These are phyloP conservation scores for Melanotaenia pygmaea DNA, from an alignment of 2,797 vertebrate species.

Conservation along the genomic window DNA sequence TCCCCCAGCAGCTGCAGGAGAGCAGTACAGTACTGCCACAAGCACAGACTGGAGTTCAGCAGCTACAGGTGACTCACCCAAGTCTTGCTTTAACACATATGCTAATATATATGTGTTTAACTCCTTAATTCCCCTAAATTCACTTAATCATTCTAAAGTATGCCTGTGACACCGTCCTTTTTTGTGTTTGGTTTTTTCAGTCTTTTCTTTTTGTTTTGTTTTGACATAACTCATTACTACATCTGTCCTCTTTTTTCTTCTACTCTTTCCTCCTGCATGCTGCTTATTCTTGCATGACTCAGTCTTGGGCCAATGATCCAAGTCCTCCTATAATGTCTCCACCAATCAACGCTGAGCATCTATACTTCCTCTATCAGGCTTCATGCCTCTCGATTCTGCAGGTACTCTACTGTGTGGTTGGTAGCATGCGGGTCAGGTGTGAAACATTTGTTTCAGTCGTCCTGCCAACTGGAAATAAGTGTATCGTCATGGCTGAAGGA, in stretches of 20 bases:
- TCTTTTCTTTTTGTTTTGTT: constrained; percentile 19
- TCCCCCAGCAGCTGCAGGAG: constrained; percentile 70
- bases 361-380: constrained; percentile 87
- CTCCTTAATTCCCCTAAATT: neutral
- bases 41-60: constrained; percentile 80
- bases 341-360: constrained; percentile 85
- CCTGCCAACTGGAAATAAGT: constrained; percentile 12
- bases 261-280: constrained; percentile 70
- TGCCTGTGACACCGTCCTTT: constrained; percentile 20
- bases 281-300: constrained; percentile 76
- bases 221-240: constrained; percentile 32
- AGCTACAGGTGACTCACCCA: constrained; percentile 84
- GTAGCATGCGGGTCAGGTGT: constrained; percentile 27
- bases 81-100: neutral
- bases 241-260: constrained; percentile 27
- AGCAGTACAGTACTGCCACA: constrained; percentile 52
- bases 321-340: constrained; percentile 84
- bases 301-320: constrained; percentile 83
- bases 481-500: neutral
- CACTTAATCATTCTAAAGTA: neutral
- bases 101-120: neutral
- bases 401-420: constrained; percentile 71
- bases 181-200: constrained; percentile 1
- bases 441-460: constrained; percentile 31
- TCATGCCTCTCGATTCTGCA: constrained; percentile 77